Percentiles rank a stretch among this genome's conserved stretches.
These are phyloP conservation scores for Zaprionus lineosus DNA, from an alignment of 2,888 invertebrate species.

Conservation along the genomic window DNA sequence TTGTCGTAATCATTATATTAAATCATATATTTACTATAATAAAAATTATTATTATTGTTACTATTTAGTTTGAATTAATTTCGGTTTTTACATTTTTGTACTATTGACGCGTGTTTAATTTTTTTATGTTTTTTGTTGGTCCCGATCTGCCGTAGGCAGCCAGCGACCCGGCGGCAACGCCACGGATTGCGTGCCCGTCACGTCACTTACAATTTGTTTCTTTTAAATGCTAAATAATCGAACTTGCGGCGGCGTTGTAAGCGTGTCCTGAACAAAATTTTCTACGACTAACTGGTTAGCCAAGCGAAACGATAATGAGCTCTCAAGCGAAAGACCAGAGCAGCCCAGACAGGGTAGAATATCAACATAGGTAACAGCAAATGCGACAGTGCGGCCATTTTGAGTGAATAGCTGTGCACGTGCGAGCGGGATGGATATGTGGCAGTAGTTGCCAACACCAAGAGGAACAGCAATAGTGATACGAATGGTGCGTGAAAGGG, in stretches of 20 bases:
- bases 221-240: slow-evolving; percentile 51
- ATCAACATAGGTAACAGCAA: slow-evolving; percentile 34
- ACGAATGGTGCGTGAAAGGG: slow-evolving; percentile 3
- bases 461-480: slow-evolving; percentile 21
- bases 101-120: no score
- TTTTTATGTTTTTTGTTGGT: no score
- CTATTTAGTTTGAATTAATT: slow-evolving; percentile 11
- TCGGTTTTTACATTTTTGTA: no score
- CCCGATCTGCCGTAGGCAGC: slow-evolving; percentile 51
- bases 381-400: slow-evolving; percentile 56
- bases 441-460: neutral
- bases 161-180: slow-evolving; percentile 66
- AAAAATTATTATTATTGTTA: neutral
- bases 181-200: slow-evolving; percentile 55
- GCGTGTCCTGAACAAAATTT: slow-evolving; percentile 56
- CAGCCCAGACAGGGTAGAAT: slow-evolving; percentile 57
- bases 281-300: slow-evolving; percentile 74
- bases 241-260: slow-evolving; percentile 57
- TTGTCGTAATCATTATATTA: neutral
- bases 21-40: neutral
- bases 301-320: slow-evolving; percentile 82
- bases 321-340: slow-evolving; percentile 78
- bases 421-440: slow-evolving; percentile 26
- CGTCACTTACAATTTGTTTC: slow-evolving; percentile 44
- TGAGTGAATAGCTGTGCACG: slow-evolving; percentile 11